Conservation (phyloP, 2,797 vertebrate genomes). For the Pelodytes ibericus region DNA sequence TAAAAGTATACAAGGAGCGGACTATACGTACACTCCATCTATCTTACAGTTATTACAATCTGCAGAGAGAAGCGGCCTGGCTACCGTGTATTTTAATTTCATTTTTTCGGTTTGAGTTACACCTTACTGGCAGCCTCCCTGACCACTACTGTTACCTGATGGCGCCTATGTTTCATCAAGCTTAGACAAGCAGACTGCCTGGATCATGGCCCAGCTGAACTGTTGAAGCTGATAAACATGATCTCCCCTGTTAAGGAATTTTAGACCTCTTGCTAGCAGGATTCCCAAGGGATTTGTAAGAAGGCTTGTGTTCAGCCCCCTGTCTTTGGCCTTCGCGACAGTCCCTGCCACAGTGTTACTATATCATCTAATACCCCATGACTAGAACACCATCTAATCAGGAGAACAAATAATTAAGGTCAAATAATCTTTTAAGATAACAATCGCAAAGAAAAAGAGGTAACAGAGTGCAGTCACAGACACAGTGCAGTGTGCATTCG, state of each 20-base stretch:
- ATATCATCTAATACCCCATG: constrained; percentile 69
- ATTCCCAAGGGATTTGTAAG: constrained; percentile 82
- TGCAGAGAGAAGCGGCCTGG: constrained; percentile 69
- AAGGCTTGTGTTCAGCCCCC: constrained; percentile 71
- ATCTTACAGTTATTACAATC: constrained; percentile 65
- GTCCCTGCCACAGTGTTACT: constrained; percentile 73
- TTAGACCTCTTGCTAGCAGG: constrained; percentile 72
- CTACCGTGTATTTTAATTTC: constrained; percentile 77
- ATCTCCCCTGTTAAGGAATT: constrained; percentile 84
- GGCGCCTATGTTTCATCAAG: constrained; percentile 84
- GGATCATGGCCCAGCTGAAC: constrained; percentile 82
- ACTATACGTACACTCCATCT: constrained; percentile 56
- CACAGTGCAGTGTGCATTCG: constrained; percentile 85
- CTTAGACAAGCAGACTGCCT: constrained; percentile 83
- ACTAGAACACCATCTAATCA: constrained; percentile 67
- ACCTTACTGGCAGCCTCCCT: constrained; percentile 78
- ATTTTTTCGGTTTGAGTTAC: constrained; percentile 89
- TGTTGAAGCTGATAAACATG: constrained; percentile 82
- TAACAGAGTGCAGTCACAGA: constrained; percentile 74
- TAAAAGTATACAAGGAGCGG: constrained; percentile 54
- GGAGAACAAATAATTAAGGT: constrained; percentile 75
- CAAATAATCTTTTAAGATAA: constrained; percentile 77
- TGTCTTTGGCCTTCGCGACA: constrained; percentile 70
- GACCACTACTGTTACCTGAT: constrained; percentile 84
- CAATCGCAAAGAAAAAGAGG: constrained; percentile 76